These are phyloP conservation scores for Laupala kohalensis DNA, from an alignment of 1,140 invertebrate species.

Conservation along the genomic window DNA sequence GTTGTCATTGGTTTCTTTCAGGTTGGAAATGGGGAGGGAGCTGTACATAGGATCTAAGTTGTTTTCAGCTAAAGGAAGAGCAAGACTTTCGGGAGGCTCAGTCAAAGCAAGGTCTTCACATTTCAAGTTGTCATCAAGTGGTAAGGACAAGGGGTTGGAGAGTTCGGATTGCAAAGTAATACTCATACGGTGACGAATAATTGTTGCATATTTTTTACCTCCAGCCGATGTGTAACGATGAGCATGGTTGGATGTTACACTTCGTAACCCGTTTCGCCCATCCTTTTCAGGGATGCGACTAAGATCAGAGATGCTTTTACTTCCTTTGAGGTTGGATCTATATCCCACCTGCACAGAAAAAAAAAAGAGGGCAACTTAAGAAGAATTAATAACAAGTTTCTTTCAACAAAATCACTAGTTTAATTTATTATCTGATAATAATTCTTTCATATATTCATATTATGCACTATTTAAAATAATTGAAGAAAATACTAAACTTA, in stretches of 20 bases:
- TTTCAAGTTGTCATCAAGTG: neutral
- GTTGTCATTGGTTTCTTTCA: neutral
- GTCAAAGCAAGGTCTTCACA: neutral
- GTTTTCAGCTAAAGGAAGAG: neutral
- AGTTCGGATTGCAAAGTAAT: neutral
- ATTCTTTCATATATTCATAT: no score
- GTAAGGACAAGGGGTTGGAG: neutral
- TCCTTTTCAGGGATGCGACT: constrained; percentile 44
- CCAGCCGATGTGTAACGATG: constrained; percentile 10
- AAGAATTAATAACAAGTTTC: constrained; percentile 7
- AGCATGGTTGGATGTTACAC: neutral
- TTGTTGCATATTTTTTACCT: constrained; percentile 11
- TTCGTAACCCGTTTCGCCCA: constrained; percentile 22
- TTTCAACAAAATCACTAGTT: no score
- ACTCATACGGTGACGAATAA: constrained; percentile 1
- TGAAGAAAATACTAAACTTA: no score
- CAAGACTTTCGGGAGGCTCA: neutral
- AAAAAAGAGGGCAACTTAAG: constrained; percentile 12
- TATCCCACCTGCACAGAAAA: constrained; percentile 48
- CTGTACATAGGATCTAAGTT: neutral
- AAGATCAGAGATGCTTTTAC: constrained; percentile 67
- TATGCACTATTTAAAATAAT: no score
- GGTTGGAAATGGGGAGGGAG: neutral
- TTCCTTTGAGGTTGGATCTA: constrained; percentile 58
- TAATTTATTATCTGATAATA: no score